These are phyloP conservation scores for Euura saliciscinereae DNA, from an alignment of 1,140 invertebrate genomes.

Conservation along the genomic window DNA sequence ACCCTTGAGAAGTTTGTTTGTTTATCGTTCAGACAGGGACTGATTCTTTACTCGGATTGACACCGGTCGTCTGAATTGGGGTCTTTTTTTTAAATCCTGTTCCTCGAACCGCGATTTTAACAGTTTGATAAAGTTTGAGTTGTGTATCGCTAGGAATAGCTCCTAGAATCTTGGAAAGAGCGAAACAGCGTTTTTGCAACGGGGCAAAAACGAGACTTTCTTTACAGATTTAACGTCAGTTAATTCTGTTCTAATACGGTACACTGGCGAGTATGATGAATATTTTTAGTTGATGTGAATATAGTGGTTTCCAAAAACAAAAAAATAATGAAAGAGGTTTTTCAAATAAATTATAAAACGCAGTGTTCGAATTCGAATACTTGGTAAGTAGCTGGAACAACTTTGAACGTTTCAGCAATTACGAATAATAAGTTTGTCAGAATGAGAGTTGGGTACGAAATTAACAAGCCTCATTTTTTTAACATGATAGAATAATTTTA, in stretches of 20 bases:
- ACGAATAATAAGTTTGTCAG: background rate
- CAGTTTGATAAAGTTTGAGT: too few relatives aligned
- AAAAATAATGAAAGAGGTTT: conserved; percentile 14
- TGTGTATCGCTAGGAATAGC: too few relatives aligned
- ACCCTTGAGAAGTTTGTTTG: too few relatives aligned
- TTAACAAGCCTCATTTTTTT: background rate
- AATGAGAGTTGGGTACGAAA: too few relatives aligned
- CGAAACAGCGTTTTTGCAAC: background rate
- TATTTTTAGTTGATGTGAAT: conserved; percentile 33
- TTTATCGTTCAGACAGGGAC: too few relatives aligned
- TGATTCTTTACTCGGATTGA: too few relatives aligned
- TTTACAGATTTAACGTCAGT: background rate
- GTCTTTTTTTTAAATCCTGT: too few relatives aligned
- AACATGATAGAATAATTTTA: background rate
- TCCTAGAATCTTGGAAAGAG: background rate
- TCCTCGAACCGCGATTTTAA: too few relatives aligned
- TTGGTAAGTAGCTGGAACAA: conserved; percentile 38
- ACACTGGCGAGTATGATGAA: background rate
- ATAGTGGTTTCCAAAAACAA: conserved; percentile 29
- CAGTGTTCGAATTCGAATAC: conserved; percentile 12
- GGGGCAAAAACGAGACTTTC: background rate
- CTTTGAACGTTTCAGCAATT: conserved; percentile 22
- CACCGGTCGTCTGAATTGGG: too few relatives aligned
- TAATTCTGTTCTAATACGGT: background rate
- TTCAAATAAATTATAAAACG: background rate